These are phyloP conservation scores for Eustalomyia histrio DNA, from an alignment of 2,888 invertebrate species.

Conservation along the genomic window DNA sequence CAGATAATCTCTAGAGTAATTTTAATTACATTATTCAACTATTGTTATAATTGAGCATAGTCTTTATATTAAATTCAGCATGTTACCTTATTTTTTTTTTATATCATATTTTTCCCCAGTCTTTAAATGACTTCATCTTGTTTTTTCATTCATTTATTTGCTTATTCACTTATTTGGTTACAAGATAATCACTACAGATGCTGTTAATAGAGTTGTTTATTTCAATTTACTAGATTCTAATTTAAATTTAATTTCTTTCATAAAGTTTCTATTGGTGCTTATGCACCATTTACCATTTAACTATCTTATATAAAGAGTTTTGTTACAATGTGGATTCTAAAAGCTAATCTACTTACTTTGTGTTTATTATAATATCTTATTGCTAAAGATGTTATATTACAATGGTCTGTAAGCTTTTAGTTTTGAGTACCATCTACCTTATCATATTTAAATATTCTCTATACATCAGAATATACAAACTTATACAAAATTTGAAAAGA, in stretches of 20 bases:
- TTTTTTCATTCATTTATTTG: background rate
- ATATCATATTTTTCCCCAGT: background rate
- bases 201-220: constrained; percentile 54
- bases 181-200: constrained; percentile 37
- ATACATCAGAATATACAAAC: too few relatives aligned
- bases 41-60: too few relatives aligned
- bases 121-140: background rate
- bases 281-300: constrained; percentile 23
- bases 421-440: too few relatives aligned
- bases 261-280: constrained; percentile 58
- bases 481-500: too few relatives aligned
- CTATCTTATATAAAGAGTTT: background rate
- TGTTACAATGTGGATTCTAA: background rate
- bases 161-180: background rate
- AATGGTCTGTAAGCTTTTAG: too few relatives aligned
- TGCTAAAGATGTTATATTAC: background rate
- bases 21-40: too few relatives aligned
- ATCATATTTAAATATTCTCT: too few relatives aligned
- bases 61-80: background rate
- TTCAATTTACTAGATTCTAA: constrained; percentile 54
- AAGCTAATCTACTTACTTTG: background rate
- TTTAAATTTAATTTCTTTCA: constrained; percentile 51
- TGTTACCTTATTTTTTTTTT: background rate
- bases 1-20: too few relatives aligned
- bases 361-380: background rate